Percentiles rank a stretch among this genome's conserved stretches.
Conservation (phyloP, 2,113 vertebrate species). For the Bucco capensis region DNA sequence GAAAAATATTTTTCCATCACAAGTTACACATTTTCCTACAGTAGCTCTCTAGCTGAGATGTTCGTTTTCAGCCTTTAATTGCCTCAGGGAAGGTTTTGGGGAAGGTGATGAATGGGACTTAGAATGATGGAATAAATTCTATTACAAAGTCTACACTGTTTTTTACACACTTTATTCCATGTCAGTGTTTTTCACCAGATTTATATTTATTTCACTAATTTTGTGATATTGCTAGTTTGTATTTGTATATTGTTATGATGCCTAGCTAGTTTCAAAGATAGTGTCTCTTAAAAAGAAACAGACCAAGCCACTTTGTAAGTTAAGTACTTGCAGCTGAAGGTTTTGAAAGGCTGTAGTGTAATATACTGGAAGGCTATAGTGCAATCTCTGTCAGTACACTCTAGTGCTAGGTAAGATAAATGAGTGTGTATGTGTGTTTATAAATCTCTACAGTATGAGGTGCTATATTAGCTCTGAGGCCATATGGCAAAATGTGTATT, state of each 20-base stretch:
- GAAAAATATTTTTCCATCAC: not conserved
- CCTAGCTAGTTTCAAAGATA: not conserved
- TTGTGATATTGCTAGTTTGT: not conserved
- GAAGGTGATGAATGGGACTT: not conserved
- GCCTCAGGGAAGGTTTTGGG: not conserved
- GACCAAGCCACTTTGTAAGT: not conserved
- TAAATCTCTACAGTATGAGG: not conserved
- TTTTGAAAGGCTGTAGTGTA: not conserved
- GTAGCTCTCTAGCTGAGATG: not conserved
- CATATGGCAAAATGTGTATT: not conserved
- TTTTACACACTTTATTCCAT: not conserved
- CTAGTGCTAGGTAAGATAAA: not conserved
- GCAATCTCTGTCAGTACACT: not conserved
- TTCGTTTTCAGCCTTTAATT: not conserved
- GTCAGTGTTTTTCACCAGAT: not conserved
- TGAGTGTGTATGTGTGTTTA: not conserved
- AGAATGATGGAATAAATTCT: not conserved
- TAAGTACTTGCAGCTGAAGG: not conserved
- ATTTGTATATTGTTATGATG: not conserved
- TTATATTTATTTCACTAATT: not conserved
- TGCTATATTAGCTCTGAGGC: not conserved
- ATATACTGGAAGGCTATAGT: not conserved
- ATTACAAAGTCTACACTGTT: fast-evolving
- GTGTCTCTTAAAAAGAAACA: not conserved
- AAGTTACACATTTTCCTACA: not conserved